Conservation (phyloP, 2,113 vertebrate genomes). For the Limanda limanda region DNA sequence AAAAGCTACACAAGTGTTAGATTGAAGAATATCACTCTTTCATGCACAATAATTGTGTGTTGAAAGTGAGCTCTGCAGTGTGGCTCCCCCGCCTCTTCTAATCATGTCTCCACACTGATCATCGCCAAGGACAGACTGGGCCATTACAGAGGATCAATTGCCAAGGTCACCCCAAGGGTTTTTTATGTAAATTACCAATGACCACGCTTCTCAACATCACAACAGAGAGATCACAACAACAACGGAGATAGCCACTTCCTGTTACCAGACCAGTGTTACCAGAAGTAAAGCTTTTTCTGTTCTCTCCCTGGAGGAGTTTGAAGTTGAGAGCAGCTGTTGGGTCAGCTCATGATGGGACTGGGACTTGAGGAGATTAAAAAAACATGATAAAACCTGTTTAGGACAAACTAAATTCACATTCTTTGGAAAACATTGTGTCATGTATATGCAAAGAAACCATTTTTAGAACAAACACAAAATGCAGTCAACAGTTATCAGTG, state of each 20-base stretch:
- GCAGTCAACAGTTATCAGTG: too few relatives aligned
- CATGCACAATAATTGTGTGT: conserved; percentile 9
- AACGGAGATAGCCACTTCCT: conserved; percentile 44
- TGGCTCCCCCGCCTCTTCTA: conserved; percentile 11
- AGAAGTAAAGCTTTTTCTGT: too few relatives aligned
- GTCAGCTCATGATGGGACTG: too few relatives aligned
- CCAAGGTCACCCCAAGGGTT: conserved; percentile 12
- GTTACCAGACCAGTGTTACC: not conserved
- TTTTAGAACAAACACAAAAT: too few relatives aligned
- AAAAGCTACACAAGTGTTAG: not conserved
- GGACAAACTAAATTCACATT: too few relatives aligned
- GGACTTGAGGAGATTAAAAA: too few relatives aligned
- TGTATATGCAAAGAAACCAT: too few relatives aligned
- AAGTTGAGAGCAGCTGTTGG: too few relatives aligned
- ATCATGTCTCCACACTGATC: conserved; percentile 46
- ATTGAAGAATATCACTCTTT: not conserved
- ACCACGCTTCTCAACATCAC: conserved; percentile 39
- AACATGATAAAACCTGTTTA: too few relatives aligned
- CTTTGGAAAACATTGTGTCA: too few relatives aligned
- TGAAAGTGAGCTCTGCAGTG: not conserved
- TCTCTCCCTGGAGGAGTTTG: too few relatives aligned
- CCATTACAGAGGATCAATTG: conserved; percentile 49
- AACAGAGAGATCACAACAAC: conserved; percentile 28
- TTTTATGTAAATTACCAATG: conserved; percentile 62
- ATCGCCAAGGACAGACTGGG: conserved; percentile 28